Conservation (phyloP, 2,888 invertebrate species). For the Oscheius sp. region DNA sequence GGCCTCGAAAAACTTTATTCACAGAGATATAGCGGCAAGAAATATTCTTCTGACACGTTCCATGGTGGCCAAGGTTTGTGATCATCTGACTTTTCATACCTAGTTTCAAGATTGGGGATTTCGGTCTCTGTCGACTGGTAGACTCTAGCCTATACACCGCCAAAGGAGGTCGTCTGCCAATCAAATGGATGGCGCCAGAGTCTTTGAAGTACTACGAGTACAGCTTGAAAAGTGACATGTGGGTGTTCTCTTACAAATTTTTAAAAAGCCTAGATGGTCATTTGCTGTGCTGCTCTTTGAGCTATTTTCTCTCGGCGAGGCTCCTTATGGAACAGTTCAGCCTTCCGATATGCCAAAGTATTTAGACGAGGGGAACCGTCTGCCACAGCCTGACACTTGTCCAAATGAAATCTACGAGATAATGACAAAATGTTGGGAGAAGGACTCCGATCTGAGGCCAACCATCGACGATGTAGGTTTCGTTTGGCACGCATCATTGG, state of each 20-base stretch:
- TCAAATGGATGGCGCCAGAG: constrained; percentile 43
- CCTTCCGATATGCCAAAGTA: constrained; percentile 40
- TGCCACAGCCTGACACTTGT: constrained; percentile 42
- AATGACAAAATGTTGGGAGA: constrained; percentile 56
- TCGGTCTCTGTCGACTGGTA: constrained; percentile 39
- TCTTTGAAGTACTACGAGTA: constrained; percentile 38
- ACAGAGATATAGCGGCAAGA: constrained; percentile 59
- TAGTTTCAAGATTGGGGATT: constrained; percentile 35
- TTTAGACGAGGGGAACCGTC: constrained; percentile 36
- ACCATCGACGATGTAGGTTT: constrained; percentile 45
- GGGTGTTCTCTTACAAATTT: constrained; percentile 7
- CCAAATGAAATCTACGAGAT: constrained; percentile 61
- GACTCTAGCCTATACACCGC: constrained; percentile 36
- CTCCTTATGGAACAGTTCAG: constrained; percentile 34
- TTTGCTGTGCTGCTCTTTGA: constrained; percentile 41
- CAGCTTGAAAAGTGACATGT: constrained; percentile 37
- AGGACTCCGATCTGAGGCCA: constrained; percentile 46
- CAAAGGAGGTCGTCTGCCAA: constrained; percentile 40
- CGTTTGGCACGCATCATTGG: too few species aligned
- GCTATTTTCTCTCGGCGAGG: constrained; percentile 38
- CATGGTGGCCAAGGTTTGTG: constrained; percentile 34
- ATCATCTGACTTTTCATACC: neutral
- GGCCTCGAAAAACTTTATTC: constrained; percentile 50
- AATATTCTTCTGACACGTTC: constrained; percentile 52
- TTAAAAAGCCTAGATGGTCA: constrained; percentile 35